Conservation (phyloP, 1,140 invertebrate genomes). For the Neodiprion lecontei region DNA sequence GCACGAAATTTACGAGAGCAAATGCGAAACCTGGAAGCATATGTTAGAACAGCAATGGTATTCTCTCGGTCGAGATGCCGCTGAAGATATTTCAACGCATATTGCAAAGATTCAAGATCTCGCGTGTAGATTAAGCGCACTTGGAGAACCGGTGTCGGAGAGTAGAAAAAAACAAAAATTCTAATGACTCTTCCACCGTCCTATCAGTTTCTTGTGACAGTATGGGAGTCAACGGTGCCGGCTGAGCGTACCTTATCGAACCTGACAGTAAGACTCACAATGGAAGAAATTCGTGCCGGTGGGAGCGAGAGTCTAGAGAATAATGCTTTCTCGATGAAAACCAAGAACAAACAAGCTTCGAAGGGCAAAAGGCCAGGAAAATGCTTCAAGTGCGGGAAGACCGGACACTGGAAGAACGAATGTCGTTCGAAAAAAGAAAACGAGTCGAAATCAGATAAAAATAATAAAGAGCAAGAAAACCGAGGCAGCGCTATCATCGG, state of each 20-base stretch:
- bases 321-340: conserved; percentile 9
- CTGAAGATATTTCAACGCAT: conserved; percentile 26
- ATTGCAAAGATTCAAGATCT: conserved; percentile 33
- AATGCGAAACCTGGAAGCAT: conserved; percentile 36
- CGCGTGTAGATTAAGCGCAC: conserved; percentile 28
- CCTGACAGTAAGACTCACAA: conserved; percentile 33
- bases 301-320: conserved; percentile 16
- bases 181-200: conserved; percentile 35
- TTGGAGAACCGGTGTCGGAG: conserved; percentile 33
- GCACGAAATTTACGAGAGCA: conserved; percentile 41
- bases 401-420: conserved; percentile 24
- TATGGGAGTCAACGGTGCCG: conserved; percentile 37
- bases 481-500: conserved; percentile 10
- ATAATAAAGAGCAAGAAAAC: neutral
- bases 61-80: conserved; percentile 23
- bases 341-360: neutral
- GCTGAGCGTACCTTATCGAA: conserved; percentile 33
- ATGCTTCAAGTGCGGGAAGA: conserved; percentile 14
- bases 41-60: conserved; percentile 41
- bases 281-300: conserved; percentile 28
- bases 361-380: neutral
- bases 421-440: neutral
- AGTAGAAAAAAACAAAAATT: conserved; percentile 40
- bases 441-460: too few relatives aligned
- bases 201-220: conserved; percentile 37